These are phyloP conservation scores for Sinocyclocheilus anshuiensis DNA, from an alignment of 2,113 vertebrate genomes.

Conservation along the genomic window DNA sequence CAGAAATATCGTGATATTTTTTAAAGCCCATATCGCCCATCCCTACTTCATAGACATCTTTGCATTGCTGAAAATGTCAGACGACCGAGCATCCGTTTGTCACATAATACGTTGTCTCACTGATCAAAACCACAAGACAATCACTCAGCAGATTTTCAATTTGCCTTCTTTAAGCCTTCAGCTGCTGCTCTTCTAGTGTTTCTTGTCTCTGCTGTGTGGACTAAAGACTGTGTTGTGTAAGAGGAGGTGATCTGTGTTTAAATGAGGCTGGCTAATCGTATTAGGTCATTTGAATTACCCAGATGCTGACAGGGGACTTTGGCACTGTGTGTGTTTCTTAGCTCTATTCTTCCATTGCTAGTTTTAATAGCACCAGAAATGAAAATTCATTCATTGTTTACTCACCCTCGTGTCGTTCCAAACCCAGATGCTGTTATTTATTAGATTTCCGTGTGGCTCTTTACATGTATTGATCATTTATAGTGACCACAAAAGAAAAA, in stretches of 20 bases:
- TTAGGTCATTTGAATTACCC: constrained; percentile 18
- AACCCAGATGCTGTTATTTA: neutral
- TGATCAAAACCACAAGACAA: neutral
- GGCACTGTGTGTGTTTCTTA: constrained; percentile 7
- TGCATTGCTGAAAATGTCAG: neutral
- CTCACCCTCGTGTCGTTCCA: no score
- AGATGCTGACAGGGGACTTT: constrained; percentile 39
- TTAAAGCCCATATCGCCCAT: no score
- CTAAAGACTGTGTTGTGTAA: neutral
- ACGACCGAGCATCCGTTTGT: neutral
- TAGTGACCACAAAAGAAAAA: no score
- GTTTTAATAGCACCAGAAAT: constrained; percentile 1
- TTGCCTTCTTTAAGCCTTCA: neutral
- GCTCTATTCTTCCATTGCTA: neutral
- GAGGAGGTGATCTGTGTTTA: constrained; percentile 34
- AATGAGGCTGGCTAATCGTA: constrained; percentile 10
- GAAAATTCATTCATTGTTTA: constrained; percentile 2
- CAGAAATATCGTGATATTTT: no score
- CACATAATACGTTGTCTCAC: neutral
- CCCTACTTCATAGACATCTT: neutral
- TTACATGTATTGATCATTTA: neutral
- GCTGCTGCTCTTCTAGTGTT: neutral
- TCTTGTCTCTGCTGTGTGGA: neutral
- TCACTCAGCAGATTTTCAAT: neutral
- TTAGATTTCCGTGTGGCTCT: neutral